Base-by-base conservation (phyloP, 2,113 vertebrate genomes). In the Crotalus helleri region DNA sequence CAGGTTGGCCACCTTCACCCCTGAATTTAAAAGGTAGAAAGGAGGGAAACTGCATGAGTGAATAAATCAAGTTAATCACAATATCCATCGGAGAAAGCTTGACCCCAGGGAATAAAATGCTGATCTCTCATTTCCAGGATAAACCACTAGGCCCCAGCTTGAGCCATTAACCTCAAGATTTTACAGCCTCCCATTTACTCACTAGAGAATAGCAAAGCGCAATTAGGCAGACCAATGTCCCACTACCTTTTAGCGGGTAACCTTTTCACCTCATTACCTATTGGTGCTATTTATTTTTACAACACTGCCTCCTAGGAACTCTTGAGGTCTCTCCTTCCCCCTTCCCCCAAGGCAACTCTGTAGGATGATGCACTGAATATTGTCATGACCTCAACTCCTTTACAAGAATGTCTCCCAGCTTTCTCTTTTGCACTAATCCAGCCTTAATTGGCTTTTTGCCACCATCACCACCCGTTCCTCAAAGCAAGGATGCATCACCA, bases 211-310 rank as follows among this genome's bases (percentile, higher is more conserved):
- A 64, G 86, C 8, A 1, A 8, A 91, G 64, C 89, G 87, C 94
- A 61, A 23, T 1, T 0, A 94, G 92, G 26, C 69, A 58, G 90
- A 87, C 88, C 8, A 1, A 17, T 87, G 90, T 87, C 91, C 93
- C 93, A 92, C 51, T 57, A 59, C 92, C 93, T 93, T 94, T 94
- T 92, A 95, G 74, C 90, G 91, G 91, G 94, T 90, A 95, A 96
- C 96, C 95, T 90, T 94, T 95, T 95, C 94, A 95, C 95, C 92
- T 96, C 95, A 96, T 94, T 94, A 29, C 93, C 96, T 94, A 94
- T 93, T 95, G 87, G 87, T 58, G 92, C 92, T 92, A 93, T 93
- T 97, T 95, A 94, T 96, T 96, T 97, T 97, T 95, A 94, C 94
- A 94, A 81, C 81, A 88, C 39, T 94, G 57, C 93, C 94, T 95